Conservation (phyloP, 2,113 vertebrate species). For the Ctenomys sociabilis region DNA sequence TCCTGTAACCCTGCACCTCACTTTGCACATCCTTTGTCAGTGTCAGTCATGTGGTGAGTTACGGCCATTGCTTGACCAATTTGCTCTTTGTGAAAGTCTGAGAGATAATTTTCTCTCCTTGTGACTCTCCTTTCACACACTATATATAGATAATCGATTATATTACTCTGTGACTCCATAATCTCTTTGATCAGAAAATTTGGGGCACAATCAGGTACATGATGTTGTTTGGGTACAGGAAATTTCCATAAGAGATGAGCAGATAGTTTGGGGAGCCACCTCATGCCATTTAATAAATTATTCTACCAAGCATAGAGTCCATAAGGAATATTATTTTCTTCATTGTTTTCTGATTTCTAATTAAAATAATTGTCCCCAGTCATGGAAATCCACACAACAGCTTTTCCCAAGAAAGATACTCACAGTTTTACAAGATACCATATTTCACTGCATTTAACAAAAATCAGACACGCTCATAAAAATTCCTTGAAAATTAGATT, state of each 20-base stretch:
- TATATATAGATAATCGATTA: too few relatives aligned
- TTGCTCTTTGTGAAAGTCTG: too few relatives aligned
- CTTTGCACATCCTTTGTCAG: too few relatives aligned
- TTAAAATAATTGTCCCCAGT: background rate
- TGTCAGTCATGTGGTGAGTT: too few relatives aligned
- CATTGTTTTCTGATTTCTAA: background rate
- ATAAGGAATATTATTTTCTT: background rate
- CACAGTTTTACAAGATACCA: background rate
- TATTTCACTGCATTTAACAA: conserved; percentile 37
- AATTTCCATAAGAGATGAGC: background rate
- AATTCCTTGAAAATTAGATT: conserved; percentile 12
- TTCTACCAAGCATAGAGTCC: background rate
- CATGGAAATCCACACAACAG: background rate
- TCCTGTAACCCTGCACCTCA: too few relatives aligned
- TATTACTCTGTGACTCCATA: too few relatives aligned
- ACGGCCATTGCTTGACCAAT: too few relatives aligned
- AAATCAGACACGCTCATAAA: background rate
- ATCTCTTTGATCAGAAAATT: too few relatives aligned
- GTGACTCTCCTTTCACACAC: too few relatives aligned
- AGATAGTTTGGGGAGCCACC: background rate
- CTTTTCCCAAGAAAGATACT: background rate
- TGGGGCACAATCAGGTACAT: too few relatives aligned
- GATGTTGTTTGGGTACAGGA: background rate
- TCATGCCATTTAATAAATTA: background rate
- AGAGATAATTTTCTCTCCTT: too few relatives aligned